Conservation (phyloP, 1,140 invertebrate genomes). For the Agrypnia vestita region DNA sequence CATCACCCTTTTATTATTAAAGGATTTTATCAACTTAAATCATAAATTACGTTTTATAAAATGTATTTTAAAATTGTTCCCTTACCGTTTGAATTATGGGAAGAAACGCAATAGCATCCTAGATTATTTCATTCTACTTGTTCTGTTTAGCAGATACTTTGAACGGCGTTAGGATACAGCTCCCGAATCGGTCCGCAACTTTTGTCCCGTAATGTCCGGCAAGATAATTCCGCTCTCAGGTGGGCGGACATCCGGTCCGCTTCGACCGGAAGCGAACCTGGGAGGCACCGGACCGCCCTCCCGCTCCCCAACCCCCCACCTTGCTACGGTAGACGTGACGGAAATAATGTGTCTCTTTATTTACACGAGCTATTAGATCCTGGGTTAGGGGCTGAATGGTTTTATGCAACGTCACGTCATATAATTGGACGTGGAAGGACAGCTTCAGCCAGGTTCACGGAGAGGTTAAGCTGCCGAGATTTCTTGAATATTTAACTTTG, state of each 20-base stretch:
- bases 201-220: conserved; percentile 24
- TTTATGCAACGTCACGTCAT: conserved; percentile 12
- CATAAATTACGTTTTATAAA: too few species aligned
- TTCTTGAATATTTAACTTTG: too few species aligned
- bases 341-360: conserved; percentile 7
- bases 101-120: too few species aligned
- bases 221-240: conserved; percentile 32
- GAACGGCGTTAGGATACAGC: not conserved
- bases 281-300: not conserved
- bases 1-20: too few species aligned
- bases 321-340: not conserved
- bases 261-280: conserved; percentile 7
- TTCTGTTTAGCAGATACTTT: too few species aligned
- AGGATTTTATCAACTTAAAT: too few species aligned
- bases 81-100: too few species aligned
- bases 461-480: too few species aligned
- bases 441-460: too few species aligned
- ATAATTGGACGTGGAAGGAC: conserved; percentile 8
- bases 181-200: conserved; percentile 13
- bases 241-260: conserved; percentile 24
- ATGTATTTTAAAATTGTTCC: too few species aligned
- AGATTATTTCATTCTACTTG: too few species aligned
- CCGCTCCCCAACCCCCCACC: not conserved
- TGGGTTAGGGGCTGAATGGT: not conserved
- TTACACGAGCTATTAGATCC: not conserved